Evolutionary conservation across 53 echinoderm and acorn worm genomes (phyloP).

Genomic region (Holothuria leucospilota): DNA sequence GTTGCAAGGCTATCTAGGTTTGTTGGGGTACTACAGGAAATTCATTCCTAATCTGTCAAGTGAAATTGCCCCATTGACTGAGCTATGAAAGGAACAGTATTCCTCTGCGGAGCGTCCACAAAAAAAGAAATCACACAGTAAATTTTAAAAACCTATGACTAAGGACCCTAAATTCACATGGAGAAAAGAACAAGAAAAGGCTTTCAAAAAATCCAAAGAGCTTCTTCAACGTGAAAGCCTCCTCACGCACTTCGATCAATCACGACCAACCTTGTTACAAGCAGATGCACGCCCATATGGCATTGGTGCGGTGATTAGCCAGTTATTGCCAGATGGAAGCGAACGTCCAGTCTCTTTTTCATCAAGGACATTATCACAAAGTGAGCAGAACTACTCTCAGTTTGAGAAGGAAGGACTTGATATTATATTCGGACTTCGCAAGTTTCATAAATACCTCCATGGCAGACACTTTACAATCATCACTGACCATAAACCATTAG

Average conservation of each 20-base stretch:
- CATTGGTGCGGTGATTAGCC: conserved; percentile 62
- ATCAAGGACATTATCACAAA: conserved; percentile 40
- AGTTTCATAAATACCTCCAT: conserved; percentile 62
- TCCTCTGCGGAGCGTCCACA: neutral
- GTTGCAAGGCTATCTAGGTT: conserved; percentile 60
- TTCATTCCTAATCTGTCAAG: conserved; percentile 58
- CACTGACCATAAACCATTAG: conserved; percentile 58
- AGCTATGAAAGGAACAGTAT: conserved; percentile 53
- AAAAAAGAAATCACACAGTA: conserved; percentile 1
- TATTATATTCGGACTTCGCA: conserved; percentile 63
- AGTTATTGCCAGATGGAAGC: conserved; percentile 52
- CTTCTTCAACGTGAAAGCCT: conserved; percentile 44
- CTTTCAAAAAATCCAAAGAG: conserved; percentile 49
- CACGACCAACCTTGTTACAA: conserved; percentile 57
- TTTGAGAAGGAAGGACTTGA: conserved; percentile 67
- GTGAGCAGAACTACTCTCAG: conserved; percentile 63
- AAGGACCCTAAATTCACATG: conserved; percentile 42
- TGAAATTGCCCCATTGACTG: conserved; percentile 47
- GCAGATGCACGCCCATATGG: conserved; percentile 72
- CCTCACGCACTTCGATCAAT: conserved; percentile 30
- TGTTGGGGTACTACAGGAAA: conserved; percentile 63
- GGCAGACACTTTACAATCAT: conserved; percentile 47
- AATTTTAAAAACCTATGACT: no score
- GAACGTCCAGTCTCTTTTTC: no score
- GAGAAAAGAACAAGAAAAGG: no score